phyloP scores from a whole-genome alignment of 2,797 vertebrate genomes.

The Chiroxiphia lanceolata region DNA sequence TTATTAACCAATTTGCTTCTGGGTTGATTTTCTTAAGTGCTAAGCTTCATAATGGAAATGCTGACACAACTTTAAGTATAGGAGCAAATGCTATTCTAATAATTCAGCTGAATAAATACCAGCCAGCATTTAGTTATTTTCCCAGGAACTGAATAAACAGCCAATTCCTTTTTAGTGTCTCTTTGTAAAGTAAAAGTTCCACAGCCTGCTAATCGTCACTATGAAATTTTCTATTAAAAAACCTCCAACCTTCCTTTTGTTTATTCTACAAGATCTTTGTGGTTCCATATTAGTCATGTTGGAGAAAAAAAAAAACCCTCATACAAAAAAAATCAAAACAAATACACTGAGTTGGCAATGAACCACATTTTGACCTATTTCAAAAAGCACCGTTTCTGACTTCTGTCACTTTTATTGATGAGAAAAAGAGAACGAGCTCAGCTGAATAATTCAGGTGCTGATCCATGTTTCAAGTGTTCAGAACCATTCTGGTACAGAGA shows the following conservation, averaged over 20 bases:
- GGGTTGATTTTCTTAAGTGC: constrained; percentile 45
- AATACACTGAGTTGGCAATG: not conserved
- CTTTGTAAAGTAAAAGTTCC: constrained; percentile 70
- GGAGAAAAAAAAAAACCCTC: not conserved
- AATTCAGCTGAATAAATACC: constrained; percentile 83
- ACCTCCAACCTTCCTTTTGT: constrained; percentile 27
- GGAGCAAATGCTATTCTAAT: constrained; percentile 64
- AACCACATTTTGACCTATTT: not conserved
- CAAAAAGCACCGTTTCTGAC: not conserved
- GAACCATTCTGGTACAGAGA: fast-evolving
- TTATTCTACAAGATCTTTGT: constrained; percentile 28
- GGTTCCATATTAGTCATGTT: constrained; percentile 16
- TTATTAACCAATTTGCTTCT: constrained; percentile 44
- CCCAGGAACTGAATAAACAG: constrained; percentile 81
- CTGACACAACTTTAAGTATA: constrained; percentile 38
- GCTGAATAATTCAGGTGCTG: not conserved
- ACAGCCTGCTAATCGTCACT: constrained; percentile 48
- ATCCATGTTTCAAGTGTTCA: not conserved
- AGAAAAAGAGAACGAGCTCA: not conserved
- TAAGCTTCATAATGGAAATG: constrained; percentile 54
- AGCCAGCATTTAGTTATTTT: constrained; percentile 76
- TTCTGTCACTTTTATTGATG: not conserved
- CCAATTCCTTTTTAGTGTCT: constrained; percentile 74
- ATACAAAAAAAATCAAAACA: not conserved
- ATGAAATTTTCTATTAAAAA: constrained; percentile 57